Evolutionary conservation across 2,888 invertebrate genomes (phyloP), one percentile per base, ranked within the genome.

Genomic region (Calliphora vomitoria): DNA sequence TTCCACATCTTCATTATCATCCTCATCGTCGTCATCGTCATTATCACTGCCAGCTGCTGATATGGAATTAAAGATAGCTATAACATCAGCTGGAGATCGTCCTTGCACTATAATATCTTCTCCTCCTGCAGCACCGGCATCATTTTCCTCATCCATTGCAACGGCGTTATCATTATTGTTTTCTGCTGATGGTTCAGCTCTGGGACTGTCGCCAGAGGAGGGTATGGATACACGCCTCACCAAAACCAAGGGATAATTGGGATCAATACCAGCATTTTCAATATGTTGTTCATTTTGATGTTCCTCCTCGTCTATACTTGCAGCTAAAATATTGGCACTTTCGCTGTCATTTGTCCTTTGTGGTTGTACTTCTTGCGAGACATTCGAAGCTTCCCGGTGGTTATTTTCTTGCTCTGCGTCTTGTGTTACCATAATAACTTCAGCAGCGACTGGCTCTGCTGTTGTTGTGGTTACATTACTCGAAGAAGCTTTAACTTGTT

Each of bases 241-340:
- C 66, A 87, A 79, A 1, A 87, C 79, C 58, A 85, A 79, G 5
- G 87, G 87, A 20, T 87, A 87, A 69, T 79, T 85, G 0, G 87
- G 87, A 75, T 87, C 87, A 44, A 87, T 87, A 3, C 85, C 87
- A 41, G 87, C 87, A 66, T 87, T 82, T 85, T 87, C 87, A 58
- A 87, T 87, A 58, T 87, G 87, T 41, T 85, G 87, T 31, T 85
- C 87, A 69, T 87, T 81, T 78, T 87, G 82, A 58, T 80, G 79
- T 11, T 84, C 87, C 15, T 79, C 84, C 6, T 80, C 74, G 10
- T 76, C 66, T 18, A 50, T 4, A 20, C 53, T 74, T 1, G 2
- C 31, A 18, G 6, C 38, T n/a, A 18, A 4, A 8, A 18, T 25
- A 72, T 20, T 55, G 4, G 38, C 20, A 25, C 5, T 47, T 18